Percentiles rank a stretch among this genome's conserved stretches.
Conservation (phyloP, 2,797 vertebrate species). For the Macropodus opercularis region DNA sequence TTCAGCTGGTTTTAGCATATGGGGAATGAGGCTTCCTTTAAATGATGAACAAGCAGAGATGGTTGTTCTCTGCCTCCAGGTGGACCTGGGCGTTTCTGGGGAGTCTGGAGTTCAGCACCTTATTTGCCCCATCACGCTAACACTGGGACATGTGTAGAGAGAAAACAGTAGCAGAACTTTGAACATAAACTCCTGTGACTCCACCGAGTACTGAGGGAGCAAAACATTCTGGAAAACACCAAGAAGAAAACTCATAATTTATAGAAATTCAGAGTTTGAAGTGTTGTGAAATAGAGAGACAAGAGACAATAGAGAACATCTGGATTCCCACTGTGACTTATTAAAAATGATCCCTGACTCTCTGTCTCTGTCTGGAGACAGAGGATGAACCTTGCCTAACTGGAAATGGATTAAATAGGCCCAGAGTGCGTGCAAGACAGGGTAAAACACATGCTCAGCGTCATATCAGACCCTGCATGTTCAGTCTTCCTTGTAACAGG, state of each 20-base stretch:
- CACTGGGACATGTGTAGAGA: not conserved
- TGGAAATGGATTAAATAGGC: constrained; percentile 22
- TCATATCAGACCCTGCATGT: constrained; percentile 18
- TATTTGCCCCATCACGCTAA: no score
- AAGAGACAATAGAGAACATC: not conserved
- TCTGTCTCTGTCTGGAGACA: not conserved
- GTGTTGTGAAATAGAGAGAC: no score
- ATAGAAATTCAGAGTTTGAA: no score
- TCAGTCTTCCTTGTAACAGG: constrained; percentile 24
- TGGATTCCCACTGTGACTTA: constrained; percentile 1
- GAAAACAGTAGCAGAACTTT: constrained; percentile 3
- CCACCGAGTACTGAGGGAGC: constrained; percentile 11
- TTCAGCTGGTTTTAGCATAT: no score
- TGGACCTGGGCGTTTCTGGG: constrained; percentile 16
- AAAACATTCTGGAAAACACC: not conserved
- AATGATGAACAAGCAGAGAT: constrained; percentile 24
- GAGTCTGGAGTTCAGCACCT: no score
- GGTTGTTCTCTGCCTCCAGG: not conserved
- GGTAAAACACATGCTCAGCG: not conserved
- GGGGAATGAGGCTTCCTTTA: no score
- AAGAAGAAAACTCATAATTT: no score
- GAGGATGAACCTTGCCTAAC: constrained; percentile 19
- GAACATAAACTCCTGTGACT: not conserved
- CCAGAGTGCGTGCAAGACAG: constrained; percentile 11
- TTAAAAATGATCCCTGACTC: not conserved